Conservation (phyloP, 2,113 vertebrate species). For the Eptatretus burgeri region DNA sequence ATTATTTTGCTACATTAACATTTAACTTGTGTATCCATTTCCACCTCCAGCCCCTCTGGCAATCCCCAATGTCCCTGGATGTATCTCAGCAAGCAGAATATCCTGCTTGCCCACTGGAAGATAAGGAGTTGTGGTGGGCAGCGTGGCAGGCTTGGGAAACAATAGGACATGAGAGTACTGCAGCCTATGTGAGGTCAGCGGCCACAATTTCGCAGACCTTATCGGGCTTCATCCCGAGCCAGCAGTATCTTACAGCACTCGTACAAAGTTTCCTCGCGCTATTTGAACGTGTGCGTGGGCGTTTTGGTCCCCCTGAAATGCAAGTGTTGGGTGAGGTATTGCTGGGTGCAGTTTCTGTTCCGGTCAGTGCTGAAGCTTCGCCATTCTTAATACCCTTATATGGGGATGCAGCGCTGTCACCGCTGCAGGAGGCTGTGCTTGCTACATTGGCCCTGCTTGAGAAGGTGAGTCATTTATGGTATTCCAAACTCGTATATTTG, state of each 20-base stretch:
- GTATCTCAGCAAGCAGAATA: too few relatives aligned
- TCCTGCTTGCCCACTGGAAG: conserved; percentile 22
- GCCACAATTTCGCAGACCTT: conserved; percentile 15
- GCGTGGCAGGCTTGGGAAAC: conserved; percentile 90
- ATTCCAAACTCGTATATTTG: too few relatives aligned
- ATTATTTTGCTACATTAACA: too few relatives aligned
- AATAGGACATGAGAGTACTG: conserved; percentile 64
- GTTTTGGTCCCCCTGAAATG: conserved; percentile 88
- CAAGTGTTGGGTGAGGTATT: conserved; percentile 68
- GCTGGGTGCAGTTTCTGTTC: conserved; percentile 72
- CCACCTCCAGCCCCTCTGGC: too few relatives aligned
- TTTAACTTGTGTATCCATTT: too few relatives aligned
- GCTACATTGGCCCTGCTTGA: conserved; percentile 75
- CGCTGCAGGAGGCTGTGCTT: conserved; percentile 79
- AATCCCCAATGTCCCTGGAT: too few relatives aligned
- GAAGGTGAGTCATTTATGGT: conserved; percentile 31
- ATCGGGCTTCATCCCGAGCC: conserved; percentile 51
- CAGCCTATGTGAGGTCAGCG: too few relatives aligned
- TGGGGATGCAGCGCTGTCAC: conserved; percentile 78
- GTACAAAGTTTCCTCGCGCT: conserved; percentile 91
- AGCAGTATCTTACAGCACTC: conserved; percentile 85
- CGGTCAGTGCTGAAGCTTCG: conserved; percentile 88
- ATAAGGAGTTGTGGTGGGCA: conserved; percentile 81
- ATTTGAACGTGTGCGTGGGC: conserved; percentile 76
- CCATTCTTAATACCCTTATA: conserved; percentile 93